Conservation (phyloP, 2,888 invertebrate genomes). For the Pseudococcus jackbeardsleyi region DNA sequence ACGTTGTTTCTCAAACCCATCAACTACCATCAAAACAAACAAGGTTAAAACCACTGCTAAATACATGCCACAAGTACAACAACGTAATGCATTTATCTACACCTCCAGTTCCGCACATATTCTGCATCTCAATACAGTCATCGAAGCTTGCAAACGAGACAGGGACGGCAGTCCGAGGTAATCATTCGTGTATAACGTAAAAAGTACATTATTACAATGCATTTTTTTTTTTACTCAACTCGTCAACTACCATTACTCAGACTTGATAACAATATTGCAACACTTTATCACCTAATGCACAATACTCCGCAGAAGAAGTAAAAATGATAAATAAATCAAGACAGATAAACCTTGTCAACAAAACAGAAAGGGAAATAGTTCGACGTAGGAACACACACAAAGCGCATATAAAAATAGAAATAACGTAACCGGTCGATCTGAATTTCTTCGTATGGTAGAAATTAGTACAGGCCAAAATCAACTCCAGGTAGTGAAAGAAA, state of each 20-base stretch:
- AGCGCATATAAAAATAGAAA: neutral
- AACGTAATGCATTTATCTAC: neutral
- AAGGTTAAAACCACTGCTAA: neutral
- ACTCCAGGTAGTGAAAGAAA: too few relatives aligned
- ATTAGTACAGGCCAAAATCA: too few relatives aligned
- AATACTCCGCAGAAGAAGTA: neutral
- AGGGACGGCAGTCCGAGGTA: neutral
- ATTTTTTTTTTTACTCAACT: neutral
- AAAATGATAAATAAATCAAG: neutral
- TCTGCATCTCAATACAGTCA: neutral
- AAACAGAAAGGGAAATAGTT: neutral
- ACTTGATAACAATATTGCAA: neutral
- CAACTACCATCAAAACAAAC: neutral
- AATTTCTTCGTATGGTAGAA: too few relatives aligned
- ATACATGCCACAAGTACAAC: neutral
- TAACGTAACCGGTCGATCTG: neutral
- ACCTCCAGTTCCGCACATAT: neutral
- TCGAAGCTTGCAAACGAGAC: neutral
- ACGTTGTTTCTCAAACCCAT: too few relatives aligned
- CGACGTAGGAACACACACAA: neutral
- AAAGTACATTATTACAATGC: constrained; percentile 1
- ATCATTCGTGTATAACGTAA: neutral
- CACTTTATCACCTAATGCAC: neutral
- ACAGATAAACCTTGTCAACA: constrained; percentile 5
- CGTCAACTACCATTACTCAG: neutral